Conservation (phyloP, 37 sponge, comb jelly and placozoan genomes). For the Eunapius fragilis region DNA sequence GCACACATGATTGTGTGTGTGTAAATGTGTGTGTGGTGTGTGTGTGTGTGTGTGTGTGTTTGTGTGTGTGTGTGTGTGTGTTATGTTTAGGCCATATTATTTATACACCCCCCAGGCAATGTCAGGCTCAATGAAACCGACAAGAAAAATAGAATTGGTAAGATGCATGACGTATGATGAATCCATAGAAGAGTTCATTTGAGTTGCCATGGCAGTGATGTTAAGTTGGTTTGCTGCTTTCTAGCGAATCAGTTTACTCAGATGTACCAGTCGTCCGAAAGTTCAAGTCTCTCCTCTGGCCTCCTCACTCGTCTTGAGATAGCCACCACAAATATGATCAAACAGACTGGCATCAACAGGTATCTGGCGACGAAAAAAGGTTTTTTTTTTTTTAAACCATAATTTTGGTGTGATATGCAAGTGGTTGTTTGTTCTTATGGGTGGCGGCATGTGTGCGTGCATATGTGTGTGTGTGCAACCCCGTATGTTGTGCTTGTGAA, state of each 20-base stretch:
- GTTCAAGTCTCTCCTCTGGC: background rate
- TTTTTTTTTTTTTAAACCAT: no score
- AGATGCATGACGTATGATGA: background rate
- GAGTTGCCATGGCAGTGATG: background rate
- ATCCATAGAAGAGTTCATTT: background rate
- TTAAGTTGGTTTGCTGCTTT: background rate
- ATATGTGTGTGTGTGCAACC: background rate
- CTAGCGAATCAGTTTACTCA: constrained; percentile 55
- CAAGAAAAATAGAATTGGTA: constrained; percentile 2
- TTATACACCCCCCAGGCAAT: background rate
- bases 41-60: background rate
- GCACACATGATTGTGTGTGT: background rate
- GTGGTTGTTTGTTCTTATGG: no score
- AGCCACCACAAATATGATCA: constrained; percentile 37
- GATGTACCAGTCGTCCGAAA: constrained; percentile 27
- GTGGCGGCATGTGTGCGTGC: background rate
- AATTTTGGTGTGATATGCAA: no score
- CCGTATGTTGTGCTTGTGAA: background rate
- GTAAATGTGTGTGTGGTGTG: background rate
- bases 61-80: background rate
- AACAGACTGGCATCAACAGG: constrained; percentile 17
- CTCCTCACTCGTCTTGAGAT: constrained; percentile 41
- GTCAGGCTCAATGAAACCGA: background rate
- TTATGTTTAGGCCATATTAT: background rate
- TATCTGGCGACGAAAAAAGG: background rate